Percentiles rank a stretch among this genome's conserved stretches.
phyloP scores from a whole-genome alignment of 2,888 invertebrate genomes.

The Pheosia gnoma region DNA sequence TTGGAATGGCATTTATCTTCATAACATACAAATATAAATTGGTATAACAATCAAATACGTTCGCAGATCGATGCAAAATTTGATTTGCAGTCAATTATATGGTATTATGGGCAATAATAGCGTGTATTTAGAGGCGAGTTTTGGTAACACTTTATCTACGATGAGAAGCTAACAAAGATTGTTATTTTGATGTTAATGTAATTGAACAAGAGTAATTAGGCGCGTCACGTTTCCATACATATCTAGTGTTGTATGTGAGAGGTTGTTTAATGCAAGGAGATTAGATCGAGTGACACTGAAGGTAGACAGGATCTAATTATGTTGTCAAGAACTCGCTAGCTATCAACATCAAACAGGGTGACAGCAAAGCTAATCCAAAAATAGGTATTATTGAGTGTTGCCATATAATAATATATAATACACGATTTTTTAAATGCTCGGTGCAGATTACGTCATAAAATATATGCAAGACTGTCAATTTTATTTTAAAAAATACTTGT shows the following conservation, averaged over 20 bases:
- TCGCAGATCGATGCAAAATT: constrained; percentile 31
- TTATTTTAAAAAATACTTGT: no score
- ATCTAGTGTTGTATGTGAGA: no score
- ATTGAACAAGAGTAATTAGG: not conserved
- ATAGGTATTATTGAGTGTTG: no score
- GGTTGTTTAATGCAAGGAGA: not conserved
- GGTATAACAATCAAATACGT: constrained; percentile 30
- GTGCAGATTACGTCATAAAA: no score
- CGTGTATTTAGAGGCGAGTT: constrained; percentile 9
- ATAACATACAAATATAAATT: constrained; percentile 9
- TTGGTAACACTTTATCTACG: not conserved
- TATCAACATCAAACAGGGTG: no score
- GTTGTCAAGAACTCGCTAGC: not conserved
- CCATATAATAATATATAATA: no score
- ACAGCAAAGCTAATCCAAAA: no score
- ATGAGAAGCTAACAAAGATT: not conserved
- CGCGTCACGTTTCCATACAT: not conserved
- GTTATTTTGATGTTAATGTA: not conserved
- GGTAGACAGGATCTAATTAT: not conserved
- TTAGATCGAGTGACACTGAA: not conserved
- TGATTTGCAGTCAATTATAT: constrained; percentile 26
- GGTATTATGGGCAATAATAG: constrained; percentile 10
- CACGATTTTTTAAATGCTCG: no score
- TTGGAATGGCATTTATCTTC: constrained; percentile 3
- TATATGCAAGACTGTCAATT: no score